phyloP scores from a whole-genome alignment of 2,113 vertebrate genomes.

The Benitochromis conjunctus region DNA sequence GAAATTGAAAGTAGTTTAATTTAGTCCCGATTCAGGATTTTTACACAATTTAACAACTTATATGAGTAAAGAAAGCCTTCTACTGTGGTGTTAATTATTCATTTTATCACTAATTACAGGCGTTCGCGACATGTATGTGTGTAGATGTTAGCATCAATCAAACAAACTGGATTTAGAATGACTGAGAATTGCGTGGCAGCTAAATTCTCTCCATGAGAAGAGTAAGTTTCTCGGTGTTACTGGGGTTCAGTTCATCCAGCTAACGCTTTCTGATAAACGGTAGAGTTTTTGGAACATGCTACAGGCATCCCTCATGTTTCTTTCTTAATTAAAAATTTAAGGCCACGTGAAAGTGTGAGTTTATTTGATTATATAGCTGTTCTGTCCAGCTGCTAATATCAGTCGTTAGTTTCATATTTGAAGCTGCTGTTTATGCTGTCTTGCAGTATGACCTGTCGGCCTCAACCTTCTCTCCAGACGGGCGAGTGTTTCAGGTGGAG shows the following conservation, averaged over 20 bases:
- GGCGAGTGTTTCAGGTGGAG: constrained; percentile 97
- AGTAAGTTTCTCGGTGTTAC: background rate
- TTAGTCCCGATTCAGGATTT: background rate
- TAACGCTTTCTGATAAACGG: background rate
- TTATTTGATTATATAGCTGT: background rate
- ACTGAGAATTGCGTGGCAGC: background rate
- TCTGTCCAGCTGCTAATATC: background rate
- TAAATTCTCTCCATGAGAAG: background rate
- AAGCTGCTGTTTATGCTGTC: background rate
- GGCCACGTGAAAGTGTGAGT: background rate
- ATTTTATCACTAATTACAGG: too few relatives aligned
- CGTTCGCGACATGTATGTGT: background rate
- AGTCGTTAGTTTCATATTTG: background rate
- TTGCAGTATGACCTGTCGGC: constrained; percentile 92
- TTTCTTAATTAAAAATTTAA: background rate
- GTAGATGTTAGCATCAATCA: background rate
- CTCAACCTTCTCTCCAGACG: constrained; percentile 97
- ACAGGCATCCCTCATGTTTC: background rate
- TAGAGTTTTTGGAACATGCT: background rate
- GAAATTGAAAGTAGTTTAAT: constrained; percentile 13
- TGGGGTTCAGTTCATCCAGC: background rate
- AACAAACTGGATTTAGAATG: background rate
- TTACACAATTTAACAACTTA: background rate
- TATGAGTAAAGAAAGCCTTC: background rate
- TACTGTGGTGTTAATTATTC: rapidly evolving